Evolutionary conservation across 2,113 vertebrate genomes (phyloP), one percentile per base, ranked within the genome.

Genomic region (Brachyhypopomus occidentalis): DNA sequence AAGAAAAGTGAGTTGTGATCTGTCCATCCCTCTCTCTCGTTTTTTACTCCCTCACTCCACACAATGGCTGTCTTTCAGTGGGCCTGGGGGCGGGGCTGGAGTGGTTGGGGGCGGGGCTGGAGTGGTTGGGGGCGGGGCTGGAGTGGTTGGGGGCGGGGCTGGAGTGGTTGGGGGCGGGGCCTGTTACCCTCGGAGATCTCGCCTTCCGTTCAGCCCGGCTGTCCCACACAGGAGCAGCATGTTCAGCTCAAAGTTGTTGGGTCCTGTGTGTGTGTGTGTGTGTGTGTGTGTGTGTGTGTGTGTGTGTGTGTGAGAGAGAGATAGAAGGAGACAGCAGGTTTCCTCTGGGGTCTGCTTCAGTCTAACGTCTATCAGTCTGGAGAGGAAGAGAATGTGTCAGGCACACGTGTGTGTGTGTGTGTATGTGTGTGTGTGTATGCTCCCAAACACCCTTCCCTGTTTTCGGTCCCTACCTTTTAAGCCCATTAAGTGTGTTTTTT

Each of bases 11-110:
- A 14, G 45, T 52, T 52, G 1, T 11, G 9, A 14, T 52, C 7
- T 14, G 45, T 36, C 56, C 27, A 22, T 27, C 38, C 34, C 74
- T 64, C 58, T 60, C 30, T 66, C 59, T 23, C 30, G 62, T 16
- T 19, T 9, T n/a, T 45, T 70, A 4, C 4, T 82, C 41, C 48
- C 17, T 52, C 36, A 41, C 78, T 79, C 23, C 72, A 67, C 70
- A 91, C 89, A 92, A 91, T 84, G 83, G 60, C 67, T 38, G 66
- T 83, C 88, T 89, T 90, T 91, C 70, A 87, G 71, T 20, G 14
- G 45, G 45, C 12, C 11, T 1, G 12, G 12, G 45, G 45, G 9
- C 5, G 41, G 41, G 27, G 60, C n/a, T n/a, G n/a, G n/a, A n/a
- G n/a, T n/a, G n/a, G n/a, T n/a, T n/a, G n/a, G n/a, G n/a, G n/a